These are phyloP conservation scores for Carcharodon carcharias DNA, from an alignment of 2,797 vertebrate genomes.

Conservation along the genomic window DNA sequence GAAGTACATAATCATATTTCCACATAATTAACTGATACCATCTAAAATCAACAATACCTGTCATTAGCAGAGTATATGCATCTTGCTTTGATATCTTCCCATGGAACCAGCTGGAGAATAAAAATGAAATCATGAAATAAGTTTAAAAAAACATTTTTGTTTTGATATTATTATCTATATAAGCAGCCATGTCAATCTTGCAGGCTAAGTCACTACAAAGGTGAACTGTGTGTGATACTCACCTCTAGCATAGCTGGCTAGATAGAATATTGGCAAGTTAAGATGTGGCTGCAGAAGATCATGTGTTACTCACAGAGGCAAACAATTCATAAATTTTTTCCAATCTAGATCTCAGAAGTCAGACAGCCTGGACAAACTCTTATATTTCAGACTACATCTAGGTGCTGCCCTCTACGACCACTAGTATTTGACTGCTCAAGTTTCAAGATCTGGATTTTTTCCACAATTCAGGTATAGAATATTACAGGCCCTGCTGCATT, in stretches of 20 bases:
- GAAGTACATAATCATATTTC: background rate
- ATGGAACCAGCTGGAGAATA: constrained; percentile 86
- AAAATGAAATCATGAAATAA: constrained; percentile 39
- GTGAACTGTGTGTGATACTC: background rate
- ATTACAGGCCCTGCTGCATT: background rate
- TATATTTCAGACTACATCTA: background rate
- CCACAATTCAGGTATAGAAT: background rate
- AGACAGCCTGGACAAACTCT: background rate
- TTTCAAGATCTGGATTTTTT: background rate
- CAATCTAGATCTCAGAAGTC: background rate
- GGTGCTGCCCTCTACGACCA: background rate
- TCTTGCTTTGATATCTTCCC: constrained; percentile 98
- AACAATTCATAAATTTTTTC: background rate
- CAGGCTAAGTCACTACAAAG: constrained; percentile 15
- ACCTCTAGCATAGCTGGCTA: background rate
- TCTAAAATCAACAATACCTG: constrained; percentile 64
- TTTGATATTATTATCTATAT: constrained; percentile 43
- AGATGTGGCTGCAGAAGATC: background rate
- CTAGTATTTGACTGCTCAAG: background rate
- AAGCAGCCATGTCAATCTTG: constrained; percentile 43
- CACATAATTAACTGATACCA: background rate
- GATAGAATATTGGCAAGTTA: background rate
- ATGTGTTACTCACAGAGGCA: background rate
- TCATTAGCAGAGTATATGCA: constrained; percentile 95
- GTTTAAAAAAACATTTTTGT: background rate